Conservation (phyloP, 1,140 invertebrate genomes). For the Psix sp. region DNA sequence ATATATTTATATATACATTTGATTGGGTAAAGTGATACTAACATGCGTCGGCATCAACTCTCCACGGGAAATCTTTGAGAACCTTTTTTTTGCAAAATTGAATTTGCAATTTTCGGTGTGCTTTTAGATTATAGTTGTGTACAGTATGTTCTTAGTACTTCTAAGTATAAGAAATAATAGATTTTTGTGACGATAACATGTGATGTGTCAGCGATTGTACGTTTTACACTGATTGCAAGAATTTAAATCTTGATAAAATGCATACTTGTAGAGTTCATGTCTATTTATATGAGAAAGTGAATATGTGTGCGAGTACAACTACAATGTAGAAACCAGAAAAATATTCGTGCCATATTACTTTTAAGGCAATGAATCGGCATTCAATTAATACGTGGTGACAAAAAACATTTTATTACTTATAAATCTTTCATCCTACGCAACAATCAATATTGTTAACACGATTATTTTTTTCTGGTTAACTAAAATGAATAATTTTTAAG, state of each 20-base stretch:
- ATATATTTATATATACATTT: too few species aligned
- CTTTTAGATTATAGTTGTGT: too few species aligned
- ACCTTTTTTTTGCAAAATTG: too few species aligned
- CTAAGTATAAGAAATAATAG: conserved; percentile 20
- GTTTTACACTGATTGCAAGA: conserved; percentile 52
- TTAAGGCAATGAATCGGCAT: conserved; percentile 44
- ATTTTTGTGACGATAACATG: conserved; percentile 48
- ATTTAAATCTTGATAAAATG: conserved; percentile 60
- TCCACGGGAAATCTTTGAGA: too few species aligned
- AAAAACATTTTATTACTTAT: conserved; percentile 23
- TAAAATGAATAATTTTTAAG: background rate
- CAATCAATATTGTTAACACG: conserved; percentile 19
- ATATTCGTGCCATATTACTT: conserved; percentile 32
- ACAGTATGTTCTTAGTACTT: background rate
- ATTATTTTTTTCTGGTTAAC: background rate
- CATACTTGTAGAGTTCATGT: conserved; percentile 50
- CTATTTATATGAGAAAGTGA: conserved; percentile 58
- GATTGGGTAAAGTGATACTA: too few species aligned
- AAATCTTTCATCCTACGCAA: conserved; percentile 21
- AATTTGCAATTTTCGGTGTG: too few species aligned
- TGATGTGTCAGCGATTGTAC: conserved; percentile 51
- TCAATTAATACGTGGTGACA: conserved; percentile 21
- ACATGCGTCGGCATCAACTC: too few species aligned
- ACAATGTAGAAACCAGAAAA: conserved; percentile 25
- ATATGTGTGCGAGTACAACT: conserved; percentile 16